These are phyloP conservation scores for Megalops cyprinoides DNA, from an alignment of 2,797 vertebrate species.

Conservation along the genomic window DNA sequence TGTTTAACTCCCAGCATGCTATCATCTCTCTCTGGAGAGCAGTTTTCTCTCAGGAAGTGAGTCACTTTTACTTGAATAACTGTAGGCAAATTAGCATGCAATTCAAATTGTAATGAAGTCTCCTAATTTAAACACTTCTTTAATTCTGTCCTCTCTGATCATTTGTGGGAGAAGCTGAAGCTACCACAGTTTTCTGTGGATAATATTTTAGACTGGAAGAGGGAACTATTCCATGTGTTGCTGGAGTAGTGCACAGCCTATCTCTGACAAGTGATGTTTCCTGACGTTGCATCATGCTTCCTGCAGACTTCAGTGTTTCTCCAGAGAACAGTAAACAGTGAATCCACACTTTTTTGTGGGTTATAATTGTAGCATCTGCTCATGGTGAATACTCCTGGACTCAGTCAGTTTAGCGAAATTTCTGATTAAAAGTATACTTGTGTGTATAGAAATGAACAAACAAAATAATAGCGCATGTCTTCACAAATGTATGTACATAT, in stretches of 20 bases:
- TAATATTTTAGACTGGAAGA: background rate
- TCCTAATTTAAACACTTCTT: background rate
- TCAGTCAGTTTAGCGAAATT: background rate
- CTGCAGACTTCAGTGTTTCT: background rate
- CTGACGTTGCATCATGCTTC: background rate
- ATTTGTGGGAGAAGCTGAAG: background rate
- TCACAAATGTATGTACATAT: no score
- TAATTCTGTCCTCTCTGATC: background rate
- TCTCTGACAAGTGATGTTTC: conserved; percentile 13
- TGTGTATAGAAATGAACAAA: background rate
- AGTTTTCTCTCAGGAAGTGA: background rate
- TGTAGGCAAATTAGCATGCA: background rate
- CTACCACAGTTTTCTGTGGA: background rate
- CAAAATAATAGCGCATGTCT: background rate
- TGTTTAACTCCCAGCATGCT: background rate
- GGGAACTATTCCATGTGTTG: background rate
- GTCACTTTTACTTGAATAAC: background rate
- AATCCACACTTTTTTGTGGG: conserved; percentile 1
- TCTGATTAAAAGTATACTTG: background rate
- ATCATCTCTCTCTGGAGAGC: background rate
- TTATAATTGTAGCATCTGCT: background rate
- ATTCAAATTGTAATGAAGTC: background rate
- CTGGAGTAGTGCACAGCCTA: background rate
- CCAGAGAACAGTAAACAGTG: background rate
- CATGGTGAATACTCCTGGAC: background rate